phyloP scores from a whole-genome alignment of 1,140 invertebrate species.

The Lasioglossum albipes region DNA sequence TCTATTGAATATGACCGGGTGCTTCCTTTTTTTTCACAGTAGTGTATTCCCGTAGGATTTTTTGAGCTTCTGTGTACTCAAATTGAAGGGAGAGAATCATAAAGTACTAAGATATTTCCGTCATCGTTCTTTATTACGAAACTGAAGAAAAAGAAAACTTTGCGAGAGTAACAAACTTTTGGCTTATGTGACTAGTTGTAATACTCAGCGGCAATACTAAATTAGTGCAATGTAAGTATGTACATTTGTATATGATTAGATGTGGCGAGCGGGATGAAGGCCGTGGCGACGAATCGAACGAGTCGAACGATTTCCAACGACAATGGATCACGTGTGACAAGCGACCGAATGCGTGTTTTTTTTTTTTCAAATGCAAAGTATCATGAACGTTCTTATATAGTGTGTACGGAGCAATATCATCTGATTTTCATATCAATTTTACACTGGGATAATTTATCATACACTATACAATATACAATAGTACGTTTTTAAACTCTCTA shows the following conservation, averaged over 20 bases:
- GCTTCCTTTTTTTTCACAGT: too few species aligned
- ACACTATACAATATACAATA: background rate
- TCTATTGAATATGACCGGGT: too few species aligned
- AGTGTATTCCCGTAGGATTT: too few species aligned
- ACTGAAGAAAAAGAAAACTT: conserved; percentile 74
- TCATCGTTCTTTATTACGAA: conserved; percentile 74
- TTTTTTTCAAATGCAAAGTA: background rate
- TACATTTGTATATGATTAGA: conserved; percentile 53
- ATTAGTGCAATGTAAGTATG: conserved; percentile 71
- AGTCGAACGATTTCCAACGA: background rate
- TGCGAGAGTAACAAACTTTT: conserved; percentile 77
- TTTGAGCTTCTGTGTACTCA: too few species aligned
- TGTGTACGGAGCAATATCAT: conserved; percentile 6
- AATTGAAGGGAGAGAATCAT: too few species aligned
- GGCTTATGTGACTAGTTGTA: conserved; percentile 78
- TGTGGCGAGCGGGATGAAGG: conserved; percentile 3
- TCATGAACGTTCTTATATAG: background rate
- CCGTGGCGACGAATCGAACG: conserved; percentile 7
- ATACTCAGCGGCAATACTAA: conserved; percentile 78
- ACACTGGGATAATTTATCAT: background rate
- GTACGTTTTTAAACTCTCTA: background rate
- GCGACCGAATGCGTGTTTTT: background rate
- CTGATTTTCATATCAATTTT: background rate
- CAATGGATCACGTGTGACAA: background rate
- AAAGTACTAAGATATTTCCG: conserved; percentile 39